Base-by-base conservation (phyloP, 2,888 invertebrate genomes). In the Selenia dentaria region DNA sequence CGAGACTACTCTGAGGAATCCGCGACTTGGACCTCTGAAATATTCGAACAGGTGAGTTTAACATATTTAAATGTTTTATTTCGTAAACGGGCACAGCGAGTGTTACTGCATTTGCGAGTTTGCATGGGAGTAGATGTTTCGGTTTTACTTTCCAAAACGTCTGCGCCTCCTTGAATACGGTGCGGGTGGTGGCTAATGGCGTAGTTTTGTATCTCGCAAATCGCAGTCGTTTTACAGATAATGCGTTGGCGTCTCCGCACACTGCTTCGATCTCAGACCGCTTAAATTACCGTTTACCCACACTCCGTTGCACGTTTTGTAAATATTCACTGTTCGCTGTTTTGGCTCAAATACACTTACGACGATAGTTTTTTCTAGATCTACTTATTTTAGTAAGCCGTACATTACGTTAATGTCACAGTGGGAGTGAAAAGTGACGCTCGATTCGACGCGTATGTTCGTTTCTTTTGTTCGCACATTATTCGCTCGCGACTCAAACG, bases 391-490 rank as follows among this genome's bases (percentile, higher is more conserved):
- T 63, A 67, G 67, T 62, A 22, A n/a, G 25, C n/a, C 57, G 57
- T 59, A 54, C 57, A 37, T 65, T 51, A 45, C 64, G 64, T 70
- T 70, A 70, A 76, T 73, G 74, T 74, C 72, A 69, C 72, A 67
- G 77, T 22, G 22, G 22, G 8, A 22, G 22, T 72, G 76, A 79
- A 82, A 81, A 77, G 70, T 73, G 68, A 71, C 69, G 66, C 65
- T 69, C 76, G 64, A 83, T 85, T 87, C 77, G 84, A 72, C 77
- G 72, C 80, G 81, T 83, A 72, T 79, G 82, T 86, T 82, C 76
- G 72, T 61, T 79, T 84, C 86, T 85, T 84, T 88, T 88, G 86
- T 88, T 79, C 67, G 61, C 64, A 51, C 55, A 71, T 76, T 80
- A 82, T 81, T 70, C 71, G 78, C 70, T 68, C 63, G 67, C 70